These are phyloP conservation scores for Himalopsyche kuldschensis DNA, from an alignment of 2,888 invertebrate species.

Conservation along the genomic window DNA sequence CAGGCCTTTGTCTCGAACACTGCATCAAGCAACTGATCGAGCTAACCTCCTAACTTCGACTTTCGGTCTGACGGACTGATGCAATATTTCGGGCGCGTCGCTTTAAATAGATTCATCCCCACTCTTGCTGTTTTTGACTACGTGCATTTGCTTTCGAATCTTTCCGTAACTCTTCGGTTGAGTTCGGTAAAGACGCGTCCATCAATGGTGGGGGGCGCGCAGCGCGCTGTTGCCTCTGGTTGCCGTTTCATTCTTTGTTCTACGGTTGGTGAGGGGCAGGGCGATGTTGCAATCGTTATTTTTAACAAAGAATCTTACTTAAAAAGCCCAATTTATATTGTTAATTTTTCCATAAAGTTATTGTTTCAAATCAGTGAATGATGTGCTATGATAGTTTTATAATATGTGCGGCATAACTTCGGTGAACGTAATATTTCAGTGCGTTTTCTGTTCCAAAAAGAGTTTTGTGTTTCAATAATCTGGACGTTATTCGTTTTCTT, in stretches of 20 bases:
- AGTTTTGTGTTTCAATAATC: too few relatives aligned
- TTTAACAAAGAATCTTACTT: not conserved
- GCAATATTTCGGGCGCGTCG: slow-evolving; percentile 48
- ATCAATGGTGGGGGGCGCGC: slow-evolving; percentile 45
- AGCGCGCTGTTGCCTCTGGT: slow-evolving; percentile 44
- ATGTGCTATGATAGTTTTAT: not conserved
- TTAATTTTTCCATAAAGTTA: not conserved
- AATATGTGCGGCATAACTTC: not conserved
- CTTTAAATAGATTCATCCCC: slow-evolving; percentile 56
- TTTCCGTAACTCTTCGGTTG: slow-evolving; percentile 1
- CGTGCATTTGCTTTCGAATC: slow-evolving; percentile 46
- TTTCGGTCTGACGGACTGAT: slow-evolving; percentile 57
- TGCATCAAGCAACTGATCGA: slow-evolving; percentile 45
- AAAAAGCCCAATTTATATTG: not conserved
- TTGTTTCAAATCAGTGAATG: not conserved
- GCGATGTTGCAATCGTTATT: slow-evolving; percentile 27
- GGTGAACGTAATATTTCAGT: not conserved
- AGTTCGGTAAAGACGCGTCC: slow-evolving; percentile 42
- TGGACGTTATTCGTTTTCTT: too few relatives aligned
- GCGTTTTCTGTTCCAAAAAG: not conserved
- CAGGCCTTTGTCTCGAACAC: slow-evolving; percentile 48
- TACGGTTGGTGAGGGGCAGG: slow-evolving; percentile 40
- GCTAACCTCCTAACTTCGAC: slow-evolving; percentile 52
- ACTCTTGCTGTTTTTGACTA: slow-evolving; percentile 49
- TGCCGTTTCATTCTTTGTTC: slow-evolving; percentile 50